phyloP scores from a whole-genome alignment of 1,140 invertebrate genomes.

The Drosophila ambigua region DNA sequence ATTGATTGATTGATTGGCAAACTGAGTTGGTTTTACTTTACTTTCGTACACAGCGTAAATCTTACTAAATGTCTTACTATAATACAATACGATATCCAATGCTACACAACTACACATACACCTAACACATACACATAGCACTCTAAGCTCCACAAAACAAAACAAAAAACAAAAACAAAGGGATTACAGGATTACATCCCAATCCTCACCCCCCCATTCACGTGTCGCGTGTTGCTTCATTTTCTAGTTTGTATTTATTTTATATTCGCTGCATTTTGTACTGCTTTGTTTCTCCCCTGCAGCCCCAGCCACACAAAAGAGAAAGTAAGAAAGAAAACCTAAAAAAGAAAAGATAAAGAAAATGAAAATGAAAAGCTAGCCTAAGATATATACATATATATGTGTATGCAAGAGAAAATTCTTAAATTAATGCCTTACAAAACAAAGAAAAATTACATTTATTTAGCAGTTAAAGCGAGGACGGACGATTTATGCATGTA shows the following conservation, averaged over 20 bases:
- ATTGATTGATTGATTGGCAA: conserved; percentile 56
- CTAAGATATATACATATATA: conserved; percentile 43
- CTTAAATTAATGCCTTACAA: conserved; percentile 79
- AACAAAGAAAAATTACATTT: conserved; percentile 60
- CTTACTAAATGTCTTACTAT: conserved; percentile 64
- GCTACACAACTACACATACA: conserved; percentile 27
- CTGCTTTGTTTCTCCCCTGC: conserved; percentile 35
- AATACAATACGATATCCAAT: conserved; percentile 42
- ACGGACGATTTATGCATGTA: conserved; percentile 37
- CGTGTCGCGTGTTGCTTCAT: conserved; percentile 21
- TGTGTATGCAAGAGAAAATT: conserved; percentile 39
- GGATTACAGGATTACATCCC: neutral
- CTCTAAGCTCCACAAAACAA: conserved; percentile 32
- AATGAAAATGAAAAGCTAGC: conserved; percentile 38
- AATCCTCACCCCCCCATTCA: too few relatives aligned
- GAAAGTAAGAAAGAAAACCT: conserved; percentile 11
- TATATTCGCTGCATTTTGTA: conserved; percentile 26
- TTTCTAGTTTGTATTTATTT: conserved; percentile 19
- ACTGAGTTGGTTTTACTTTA: conserved; percentile 52
- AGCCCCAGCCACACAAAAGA: conserved; percentile 6
- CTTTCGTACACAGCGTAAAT: conserved; percentile 42
- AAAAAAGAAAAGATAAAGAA: conserved; percentile 10
- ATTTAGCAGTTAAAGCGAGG: conserved; percentile 67
- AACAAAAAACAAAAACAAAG: conserved; percentile 11
- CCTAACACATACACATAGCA: conserved; percentile 28